Percentiles rank a stretch among this genome's conserved stretches.
Evolutionary conservation across 1,140 invertebrate genomes (phyloP).

Genomic region (Drosophila micromelanica): DNA sequence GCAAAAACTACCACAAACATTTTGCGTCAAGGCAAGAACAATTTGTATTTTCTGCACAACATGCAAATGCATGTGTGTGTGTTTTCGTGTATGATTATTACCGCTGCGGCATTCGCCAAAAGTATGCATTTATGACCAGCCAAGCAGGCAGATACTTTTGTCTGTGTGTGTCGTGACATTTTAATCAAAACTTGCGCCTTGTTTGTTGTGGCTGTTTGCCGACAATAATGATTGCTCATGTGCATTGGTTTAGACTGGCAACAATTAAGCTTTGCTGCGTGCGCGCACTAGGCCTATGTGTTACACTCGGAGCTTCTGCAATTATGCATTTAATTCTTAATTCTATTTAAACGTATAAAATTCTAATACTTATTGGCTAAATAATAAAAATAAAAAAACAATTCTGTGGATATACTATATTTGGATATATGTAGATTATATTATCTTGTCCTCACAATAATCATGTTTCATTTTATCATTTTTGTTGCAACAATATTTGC

Average conservation of each 20-base stretch:
- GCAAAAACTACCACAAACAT: conserved; percentile 62
- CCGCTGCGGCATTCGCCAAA: conserved; percentile 51
- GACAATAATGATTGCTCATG: conserved; percentile 61
- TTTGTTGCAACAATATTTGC: too few species aligned
- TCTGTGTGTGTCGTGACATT: conserved; percentile 52
- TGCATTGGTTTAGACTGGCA: not conserved
- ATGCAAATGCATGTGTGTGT: not conserved
- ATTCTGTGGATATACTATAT: too few species aligned
- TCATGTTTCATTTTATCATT: too few species aligned
- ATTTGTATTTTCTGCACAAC: conserved; percentile 45
- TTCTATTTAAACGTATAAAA: not conserved
- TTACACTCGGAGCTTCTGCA: not conserved
- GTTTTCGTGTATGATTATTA: conserved; percentile 49
- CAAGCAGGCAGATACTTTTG: not conserved
- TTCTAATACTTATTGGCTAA: not conserved
- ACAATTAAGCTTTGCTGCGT: conserved; percentile 8
- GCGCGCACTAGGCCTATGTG: conserved; percentile 39
- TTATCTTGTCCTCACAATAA: too few species aligned
- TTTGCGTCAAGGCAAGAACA: conserved; percentile 58
- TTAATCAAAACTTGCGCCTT: conserved; percentile 72
- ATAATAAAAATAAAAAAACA: not conserved
- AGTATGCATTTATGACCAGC: conserved; percentile 33
- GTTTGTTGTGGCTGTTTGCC: conserved; percentile 35
- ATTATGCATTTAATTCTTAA: not conserved
- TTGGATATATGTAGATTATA: too few species aligned